These are phyloP conservation scores for Disparrhopalites patrizii DNA, from an alignment of 2,888 invertebrate genomes.

Conservation along the genomic window DNA sequence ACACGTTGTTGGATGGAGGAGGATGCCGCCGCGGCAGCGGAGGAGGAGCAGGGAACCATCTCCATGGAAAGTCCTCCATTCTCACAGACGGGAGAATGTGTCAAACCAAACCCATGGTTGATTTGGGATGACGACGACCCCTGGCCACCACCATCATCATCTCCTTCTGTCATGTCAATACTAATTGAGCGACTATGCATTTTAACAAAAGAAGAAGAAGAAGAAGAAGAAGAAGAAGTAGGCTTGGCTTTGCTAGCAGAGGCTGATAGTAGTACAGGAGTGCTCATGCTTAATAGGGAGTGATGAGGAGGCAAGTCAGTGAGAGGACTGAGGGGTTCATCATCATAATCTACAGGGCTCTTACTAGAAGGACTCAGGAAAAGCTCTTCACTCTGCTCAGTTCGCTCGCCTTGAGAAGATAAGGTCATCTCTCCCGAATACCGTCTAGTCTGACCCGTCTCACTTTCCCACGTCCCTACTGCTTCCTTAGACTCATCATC, in stretches of 20 bases:
- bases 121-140: slow-evolving; percentile 12
- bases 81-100: slow-evolving; percentile 1
- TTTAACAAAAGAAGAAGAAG: slow-evolving; percentile 44
- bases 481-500: slow-evolving; percentile 23
- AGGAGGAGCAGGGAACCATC: background rate
- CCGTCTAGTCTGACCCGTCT: slow-evolving; percentile 43
- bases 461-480: slow-evolving; percentile 46
- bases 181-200: slow-evolving; percentile 43
- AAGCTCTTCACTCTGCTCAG: slow-evolving; percentile 45
- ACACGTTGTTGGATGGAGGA: no score
- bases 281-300: slow-evolving; percentile 45
- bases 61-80: background rate
- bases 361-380: slow-evolving; percentile 39
- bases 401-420: slow-evolving; percentile 35
- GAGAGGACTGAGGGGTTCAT: slow-evolving; percentile 30
- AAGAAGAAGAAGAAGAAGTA: slow-evolving; percentile 44
- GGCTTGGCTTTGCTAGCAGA: slow-evolving; percentile 43
- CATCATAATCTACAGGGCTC: slow-evolving; percentile 45
- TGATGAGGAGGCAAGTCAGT: slow-evolving; percentile 34
- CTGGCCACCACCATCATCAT: background rate
- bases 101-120: slow-evolving; percentile 28
- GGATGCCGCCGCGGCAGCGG: background rate
- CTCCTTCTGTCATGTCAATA: slow-evolving; percentile 36
- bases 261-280: slow-evolving; percentile 42
- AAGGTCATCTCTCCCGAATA: slow-evolving; percentile 43